Percentiles rank a stretch among this genome's conserved stretches.
These are phyloP conservation scores for Serinus canaria DNA, from an alignment of 2,113 vertebrate species.

Conservation along the genomic window DNA sequence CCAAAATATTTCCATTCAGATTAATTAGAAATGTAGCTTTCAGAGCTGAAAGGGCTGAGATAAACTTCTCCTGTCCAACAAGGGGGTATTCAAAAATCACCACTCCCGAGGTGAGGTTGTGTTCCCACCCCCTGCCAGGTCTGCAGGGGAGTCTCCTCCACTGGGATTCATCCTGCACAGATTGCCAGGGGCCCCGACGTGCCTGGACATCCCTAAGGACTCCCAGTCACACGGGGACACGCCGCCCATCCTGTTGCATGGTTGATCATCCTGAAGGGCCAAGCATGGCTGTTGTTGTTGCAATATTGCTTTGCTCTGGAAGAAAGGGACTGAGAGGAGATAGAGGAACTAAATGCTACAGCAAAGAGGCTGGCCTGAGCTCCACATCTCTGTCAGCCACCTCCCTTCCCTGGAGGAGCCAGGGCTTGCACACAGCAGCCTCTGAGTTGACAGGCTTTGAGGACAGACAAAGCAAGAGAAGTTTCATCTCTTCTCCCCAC, in stretches of 20 bases:
- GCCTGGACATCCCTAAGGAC: not conserved
- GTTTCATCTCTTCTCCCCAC: not conserved
- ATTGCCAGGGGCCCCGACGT: rapidly evolving
- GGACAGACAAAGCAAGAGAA: not conserved
- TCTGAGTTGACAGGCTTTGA: not conserved
- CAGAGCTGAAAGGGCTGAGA: not conserved
- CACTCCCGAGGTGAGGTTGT: rapidly evolving
- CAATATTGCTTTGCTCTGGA: not conserved
- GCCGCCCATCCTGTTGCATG: rapidly evolving
- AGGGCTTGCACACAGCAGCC: not conserved
- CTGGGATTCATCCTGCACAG: not conserved
- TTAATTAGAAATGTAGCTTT: rapidly evolving
- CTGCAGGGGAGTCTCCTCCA: not conserved
- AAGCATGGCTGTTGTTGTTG: rapidly evolving
- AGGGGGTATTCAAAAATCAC: rapidly evolving
- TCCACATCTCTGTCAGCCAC: rapidly evolving
- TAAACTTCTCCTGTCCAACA: not conserved
- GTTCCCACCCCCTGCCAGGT: not conserved
- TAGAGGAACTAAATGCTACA: not conserved
- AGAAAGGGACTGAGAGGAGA: not conserved
- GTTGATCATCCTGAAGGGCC: not conserved
- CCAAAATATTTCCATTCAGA: not conserved
- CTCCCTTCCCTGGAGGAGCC: not conserved
- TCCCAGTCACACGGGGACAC: rapidly evolving
- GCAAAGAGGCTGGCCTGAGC: not conserved